These are phyloP conservation scores for Tiliacea aurago DNA, from an alignment of 2,888 invertebrate species.

Conservation along the genomic window DNA sequence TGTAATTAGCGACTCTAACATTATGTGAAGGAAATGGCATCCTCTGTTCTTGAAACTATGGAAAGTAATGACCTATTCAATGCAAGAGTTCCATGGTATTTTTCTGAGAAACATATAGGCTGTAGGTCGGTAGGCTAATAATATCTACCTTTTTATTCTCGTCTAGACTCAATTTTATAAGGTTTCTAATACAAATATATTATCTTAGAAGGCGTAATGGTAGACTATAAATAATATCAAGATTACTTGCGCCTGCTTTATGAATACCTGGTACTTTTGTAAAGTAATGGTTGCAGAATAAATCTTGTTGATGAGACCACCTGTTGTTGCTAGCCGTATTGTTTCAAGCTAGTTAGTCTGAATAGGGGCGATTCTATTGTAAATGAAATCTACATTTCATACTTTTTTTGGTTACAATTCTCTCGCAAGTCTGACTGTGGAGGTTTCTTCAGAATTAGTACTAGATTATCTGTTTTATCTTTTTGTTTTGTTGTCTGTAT, in stretches of 20 bases:
- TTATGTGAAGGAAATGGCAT: neutral
- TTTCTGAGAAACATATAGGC: neutral
- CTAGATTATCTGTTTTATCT: conserved; percentile 13
- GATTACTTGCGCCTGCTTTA: conserved; percentile 26
- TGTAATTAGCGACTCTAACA: neutral
- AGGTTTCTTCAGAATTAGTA: conserved; percentile 22
- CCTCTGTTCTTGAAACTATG: neutral
- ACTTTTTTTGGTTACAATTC: conserved; percentile 13
- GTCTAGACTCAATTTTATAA: conserved; percentile 14
- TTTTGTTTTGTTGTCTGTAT: conserved; percentile 10
- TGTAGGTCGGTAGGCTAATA: neutral
- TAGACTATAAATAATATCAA: conserved; percentile 30
- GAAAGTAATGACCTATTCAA: too few relatives aligned
- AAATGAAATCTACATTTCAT: conserved; percentile 23
- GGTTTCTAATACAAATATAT: neutral
- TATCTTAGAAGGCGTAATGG: conserved; percentile 31
- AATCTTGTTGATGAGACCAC: conserved; percentile 53
- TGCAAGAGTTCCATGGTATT: neutral
- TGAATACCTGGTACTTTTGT: conserved; percentile 37
- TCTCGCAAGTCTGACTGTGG: neutral
- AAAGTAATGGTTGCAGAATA: conserved; percentile 42
- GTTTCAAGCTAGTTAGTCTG: conserved; percentile 8
- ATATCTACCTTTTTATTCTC: neutral
- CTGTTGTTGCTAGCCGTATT: conserved; percentile 40
- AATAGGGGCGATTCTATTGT: conserved; percentile 6